phyloP scores from a whole-genome alignment of 2,888 invertebrate species.

The Watsonalla cultraria region DNA sequence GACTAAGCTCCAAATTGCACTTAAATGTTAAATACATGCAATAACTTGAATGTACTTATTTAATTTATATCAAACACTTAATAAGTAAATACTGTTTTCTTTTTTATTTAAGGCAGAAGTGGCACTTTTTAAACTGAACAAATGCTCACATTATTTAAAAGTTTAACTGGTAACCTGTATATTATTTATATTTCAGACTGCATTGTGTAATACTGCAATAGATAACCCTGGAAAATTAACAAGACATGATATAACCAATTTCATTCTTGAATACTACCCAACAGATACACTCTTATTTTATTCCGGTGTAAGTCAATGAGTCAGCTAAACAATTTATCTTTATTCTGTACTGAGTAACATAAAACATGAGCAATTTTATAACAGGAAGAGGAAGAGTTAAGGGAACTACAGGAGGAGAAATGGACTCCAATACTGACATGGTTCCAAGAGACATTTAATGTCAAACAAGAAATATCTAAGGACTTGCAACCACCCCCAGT shows the following conservation, averaged over 20 bases:
- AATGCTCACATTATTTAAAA: too few relatives aligned
- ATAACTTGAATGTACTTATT: too few relatives aligned
- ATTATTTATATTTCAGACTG: constrained; percentile 79
- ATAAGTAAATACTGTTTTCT: too few relatives aligned
- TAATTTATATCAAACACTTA: too few relatives aligned
- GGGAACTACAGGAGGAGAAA: constrained; percentile 85
- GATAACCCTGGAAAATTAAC: constrained; percentile 94
- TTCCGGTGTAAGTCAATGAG: constrained; percentile 77
- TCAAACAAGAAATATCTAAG: constrained; percentile 84
- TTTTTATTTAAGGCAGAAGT: too few relatives aligned
- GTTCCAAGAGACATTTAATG: constrained; percentile 90
- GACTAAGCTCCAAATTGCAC: too few relatives aligned
- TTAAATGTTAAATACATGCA: too few relatives aligned
- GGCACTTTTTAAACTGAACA: too few relatives aligned
- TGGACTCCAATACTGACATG: constrained; percentile 95
- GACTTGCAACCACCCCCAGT: constrained; percentile 85
- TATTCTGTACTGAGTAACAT: neutral
- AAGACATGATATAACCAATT: constrained; percentile 86
- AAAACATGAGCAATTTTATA: constrained; percentile 4
- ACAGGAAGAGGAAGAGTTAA: constrained; percentile 88
- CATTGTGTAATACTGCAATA: constrained; percentile 91
- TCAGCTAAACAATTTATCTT: neutral
- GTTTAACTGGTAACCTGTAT: too few relatives aligned
- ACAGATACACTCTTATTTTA: constrained; percentile 91
- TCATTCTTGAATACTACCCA: constrained; percentile 87